phyloP scores from a whole-genome alignment of 2,888 invertebrate species.

The Syrista parreyssii region DNA sequence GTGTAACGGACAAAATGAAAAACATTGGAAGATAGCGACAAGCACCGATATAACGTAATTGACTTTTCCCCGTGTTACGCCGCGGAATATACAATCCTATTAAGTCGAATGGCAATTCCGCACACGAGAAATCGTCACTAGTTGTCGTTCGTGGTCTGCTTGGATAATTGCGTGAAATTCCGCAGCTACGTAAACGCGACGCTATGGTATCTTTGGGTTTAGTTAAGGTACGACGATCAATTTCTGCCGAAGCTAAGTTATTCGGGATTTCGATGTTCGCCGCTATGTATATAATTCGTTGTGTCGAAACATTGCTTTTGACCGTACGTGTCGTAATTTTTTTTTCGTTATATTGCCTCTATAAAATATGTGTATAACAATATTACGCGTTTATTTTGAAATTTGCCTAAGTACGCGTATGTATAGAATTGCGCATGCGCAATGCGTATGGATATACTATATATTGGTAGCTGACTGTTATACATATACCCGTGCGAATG shows the following conservation, averaged over 20 bases:
- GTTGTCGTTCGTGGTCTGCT: background rate
- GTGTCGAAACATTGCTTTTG: conserved; percentile 66
- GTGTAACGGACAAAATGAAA: background rate
- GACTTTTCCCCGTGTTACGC: background rate
- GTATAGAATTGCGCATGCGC: background rate
- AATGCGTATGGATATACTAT: background rate
- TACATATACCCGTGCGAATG: background rate
- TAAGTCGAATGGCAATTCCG: background rate
- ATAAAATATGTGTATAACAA: conserved; percentile 58
- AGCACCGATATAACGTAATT: background rate
- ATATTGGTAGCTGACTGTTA: background rate
- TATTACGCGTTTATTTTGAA: conserved; percentile 28
- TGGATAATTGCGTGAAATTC: background rate
- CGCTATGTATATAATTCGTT: conserved; percentile 62
- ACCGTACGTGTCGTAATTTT: conserved; percentile 44
- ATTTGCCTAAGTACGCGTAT: conserved; percentile 10
- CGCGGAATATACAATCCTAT: background rate
- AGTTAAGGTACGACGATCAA: conserved; percentile 6
- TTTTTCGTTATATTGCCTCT: conserved; percentile 49
- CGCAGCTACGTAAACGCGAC: background rate
- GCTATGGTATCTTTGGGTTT: background rate
- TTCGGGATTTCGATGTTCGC: conserved; percentile 52
- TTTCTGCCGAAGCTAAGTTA: conserved; percentile 29
- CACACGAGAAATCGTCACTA: background rate
- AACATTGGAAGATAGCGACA: background rate